Conservation (phyloP, 2,113 vertebrate genomes). For the Ammodytes marinus region DNA sequence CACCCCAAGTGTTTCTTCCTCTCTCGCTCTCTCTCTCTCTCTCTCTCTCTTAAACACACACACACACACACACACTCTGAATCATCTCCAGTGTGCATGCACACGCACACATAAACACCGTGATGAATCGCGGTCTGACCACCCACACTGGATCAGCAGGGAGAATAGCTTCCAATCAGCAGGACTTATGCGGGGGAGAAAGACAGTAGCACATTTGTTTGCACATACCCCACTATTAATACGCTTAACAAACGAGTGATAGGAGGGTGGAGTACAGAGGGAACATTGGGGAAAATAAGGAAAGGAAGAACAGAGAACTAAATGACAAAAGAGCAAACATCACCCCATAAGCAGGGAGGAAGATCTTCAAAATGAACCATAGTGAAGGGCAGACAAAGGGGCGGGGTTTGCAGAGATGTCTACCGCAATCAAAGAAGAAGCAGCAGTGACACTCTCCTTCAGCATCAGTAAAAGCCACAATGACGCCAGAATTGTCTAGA, state of each 20-base stretch:
- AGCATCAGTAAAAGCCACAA: conserved; percentile 60
- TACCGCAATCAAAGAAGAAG: conserved; percentile 17
- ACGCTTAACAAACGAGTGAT: conserved; percentile 41
- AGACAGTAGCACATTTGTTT: conserved; percentile 53
- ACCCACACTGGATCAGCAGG: conserved; percentile 71
- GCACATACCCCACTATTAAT: conserved; percentile 59
- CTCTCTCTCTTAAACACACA: not conserved
- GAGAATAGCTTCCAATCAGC: conserved; percentile 71
- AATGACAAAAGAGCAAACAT: not conserved
- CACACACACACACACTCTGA: conserved; percentile 33
- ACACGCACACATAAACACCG: conserved; percentile 36
- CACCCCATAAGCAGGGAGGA: not conserved
- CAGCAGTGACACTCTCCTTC: conserved; percentile 56
- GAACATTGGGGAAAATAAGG: not conserved
- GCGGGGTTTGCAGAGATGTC: conserved; percentile 9
- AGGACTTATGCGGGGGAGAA: conserved; percentile 59
- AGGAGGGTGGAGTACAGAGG: not conserved
- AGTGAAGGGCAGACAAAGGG: not conserved
- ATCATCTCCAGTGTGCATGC: conserved; percentile 30
- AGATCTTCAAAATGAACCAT: not conserved
- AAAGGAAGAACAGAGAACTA: not conserved
- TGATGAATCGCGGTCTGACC: conserved; percentile 65
- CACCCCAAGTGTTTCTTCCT: conserved; percentile 47
- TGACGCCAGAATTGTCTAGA: conserved; percentile 72
- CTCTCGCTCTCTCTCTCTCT: not conserved